phyloP scores from a whole-genome alignment of 2,888 invertebrate species.

The Ditylenchus weischeri region DNA sequence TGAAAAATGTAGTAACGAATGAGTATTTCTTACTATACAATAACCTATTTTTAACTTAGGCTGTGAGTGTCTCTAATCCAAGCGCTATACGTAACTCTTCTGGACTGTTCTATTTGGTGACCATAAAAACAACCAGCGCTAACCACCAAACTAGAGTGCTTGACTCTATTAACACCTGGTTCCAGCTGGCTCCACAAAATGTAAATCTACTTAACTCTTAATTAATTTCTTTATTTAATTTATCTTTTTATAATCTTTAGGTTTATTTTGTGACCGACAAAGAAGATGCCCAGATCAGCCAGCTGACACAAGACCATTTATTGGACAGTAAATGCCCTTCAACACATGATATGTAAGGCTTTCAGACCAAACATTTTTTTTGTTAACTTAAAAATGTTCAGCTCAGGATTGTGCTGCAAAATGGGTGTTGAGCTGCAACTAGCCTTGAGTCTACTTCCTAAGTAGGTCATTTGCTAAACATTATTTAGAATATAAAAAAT shows the following conservation, averaged over 20 bases:
- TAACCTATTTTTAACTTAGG: too few species aligned
- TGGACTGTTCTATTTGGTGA: slow-evolving; percentile 17
- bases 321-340: slow-evolving; percentile 29
- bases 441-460: slow-evolving; percentile 28
- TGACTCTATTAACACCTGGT: slow-evolving; percentile 83
- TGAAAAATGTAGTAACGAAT: too few species aligned
- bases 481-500: too few species aligned
- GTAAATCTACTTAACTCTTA: not conserved
- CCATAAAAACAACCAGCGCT: slow-evolving; percentile 30
- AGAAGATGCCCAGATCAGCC: slow-evolving; percentile 15
- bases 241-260: slow-evolving; percentile 13
- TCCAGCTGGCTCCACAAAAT: slow-evolving; percentile 12
- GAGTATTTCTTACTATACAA: too few species aligned
- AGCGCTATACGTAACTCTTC: too few species aligned
- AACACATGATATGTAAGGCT: slow-evolving; percentile 27
- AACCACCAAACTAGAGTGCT: slow-evolving; percentile 76
- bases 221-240: not conserved
- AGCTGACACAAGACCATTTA: slow-evolving; percentile 26
- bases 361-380: not conserved
- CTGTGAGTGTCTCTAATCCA: too few species aligned
- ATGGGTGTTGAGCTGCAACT: slow-evolving; percentile 33
- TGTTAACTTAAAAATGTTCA: slow-evolving; percentile 13
- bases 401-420: slow-evolving; percentile 39
- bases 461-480: slow-evolving; percentile 30
- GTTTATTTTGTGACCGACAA: slow-evolving; percentile 27